Conservation (phyloP, 1,140 invertebrate genomes). For the Drosophila neocordata region DNA sequence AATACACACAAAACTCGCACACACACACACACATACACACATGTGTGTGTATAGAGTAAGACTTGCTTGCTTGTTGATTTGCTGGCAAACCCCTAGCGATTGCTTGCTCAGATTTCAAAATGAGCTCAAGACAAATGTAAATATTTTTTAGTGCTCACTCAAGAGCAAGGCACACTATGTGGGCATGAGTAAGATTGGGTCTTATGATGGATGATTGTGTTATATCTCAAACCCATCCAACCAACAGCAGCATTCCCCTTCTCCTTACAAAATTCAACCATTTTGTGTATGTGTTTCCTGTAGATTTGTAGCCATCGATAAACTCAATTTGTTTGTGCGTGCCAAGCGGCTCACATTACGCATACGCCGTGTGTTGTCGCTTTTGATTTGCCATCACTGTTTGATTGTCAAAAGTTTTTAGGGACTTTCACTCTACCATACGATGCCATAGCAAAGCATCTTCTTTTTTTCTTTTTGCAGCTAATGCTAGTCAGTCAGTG, state of each 20-base stretch:
- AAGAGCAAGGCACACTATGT: constrained; percentile 40
- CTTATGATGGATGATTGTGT: constrained; percentile 72
- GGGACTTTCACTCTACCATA: constrained; percentile 25
- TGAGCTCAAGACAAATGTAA: constrained; percentile 77
- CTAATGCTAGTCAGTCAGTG: constrained; percentile 10
- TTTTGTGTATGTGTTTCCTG: constrained; percentile 41
- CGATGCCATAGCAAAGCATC: background rate
- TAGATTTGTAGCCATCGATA: constrained; percentile 72
- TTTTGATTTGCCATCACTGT: constrained; percentile 33
- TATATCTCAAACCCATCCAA: constrained; percentile 1
- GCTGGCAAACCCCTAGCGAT: constrained; percentile 56
- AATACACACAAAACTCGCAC: constrained; percentile 18
- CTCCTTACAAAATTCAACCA: background rate
- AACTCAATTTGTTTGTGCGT: constrained; percentile 72
- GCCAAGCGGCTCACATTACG: constrained; percentile 49
- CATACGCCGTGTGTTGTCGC: constrained; percentile 53
- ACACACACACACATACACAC: too few relatives aligned
- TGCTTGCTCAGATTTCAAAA: constrained; percentile 62
- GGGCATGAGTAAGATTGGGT: constrained; percentile 32
- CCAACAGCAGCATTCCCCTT: background rate
- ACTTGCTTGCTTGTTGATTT: constrained; percentile 60
- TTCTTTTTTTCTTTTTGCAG: background rate
- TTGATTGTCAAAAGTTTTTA: constrained; percentile 67
- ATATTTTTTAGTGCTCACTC: constrained; percentile 68
- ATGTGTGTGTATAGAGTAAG: constrained; percentile 2